Evolutionary conservation across 2,797 vertebrate species (phyloP), one percentile per base, ranked within the genome.

Genomic region (Hippoglossus hippoglossus): DNA sequence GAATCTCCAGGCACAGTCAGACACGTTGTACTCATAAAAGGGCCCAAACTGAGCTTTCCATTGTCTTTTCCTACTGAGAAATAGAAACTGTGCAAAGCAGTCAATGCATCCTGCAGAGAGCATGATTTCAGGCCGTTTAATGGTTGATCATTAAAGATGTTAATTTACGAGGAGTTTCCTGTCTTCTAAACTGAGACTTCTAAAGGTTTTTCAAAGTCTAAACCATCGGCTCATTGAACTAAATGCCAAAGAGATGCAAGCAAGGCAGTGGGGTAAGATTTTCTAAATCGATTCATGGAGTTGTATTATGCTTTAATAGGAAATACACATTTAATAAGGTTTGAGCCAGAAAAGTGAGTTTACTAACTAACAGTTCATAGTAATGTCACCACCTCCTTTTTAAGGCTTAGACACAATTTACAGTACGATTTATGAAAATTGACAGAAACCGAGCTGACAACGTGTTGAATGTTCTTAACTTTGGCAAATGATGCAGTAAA

Each of bases 71-170:
- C n/a, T n/a, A 22, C 34, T 28, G 55, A 51, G 25, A 36, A 52
- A 58, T 26, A n/a, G 57, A 69, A 75, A 49, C 19, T 24, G 41
- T 60, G 46, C 24, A 55, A 58, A 67, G 51, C n/a, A 52, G 63
- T 63, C 71, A 31, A 50, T 57, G 34, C 60, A 67, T 53, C 21
- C 63, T 26, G 67, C 10, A 49, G 58, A 72, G 34, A 56, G 61
- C 52, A 25, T 13, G 24, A 39, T 67, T 67, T 34, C 15, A 52
- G 53, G 54, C 2, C 55, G 19, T 25, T 77, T 55, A n/a, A 26
- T 54, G 54, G 19, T 25, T 49, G 47, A 59, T 51, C 63, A 47
- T 70, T 67, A 53, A 71, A 31, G 13, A 46, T 62, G 22, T 63
- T 49, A 34, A 60, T 73, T 67, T 47, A n/a, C 34, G 28, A 0